Base-by-base conservation (phyloP, 2,113 vertebrate genomes). In the Crotalus horridus region DNA sequence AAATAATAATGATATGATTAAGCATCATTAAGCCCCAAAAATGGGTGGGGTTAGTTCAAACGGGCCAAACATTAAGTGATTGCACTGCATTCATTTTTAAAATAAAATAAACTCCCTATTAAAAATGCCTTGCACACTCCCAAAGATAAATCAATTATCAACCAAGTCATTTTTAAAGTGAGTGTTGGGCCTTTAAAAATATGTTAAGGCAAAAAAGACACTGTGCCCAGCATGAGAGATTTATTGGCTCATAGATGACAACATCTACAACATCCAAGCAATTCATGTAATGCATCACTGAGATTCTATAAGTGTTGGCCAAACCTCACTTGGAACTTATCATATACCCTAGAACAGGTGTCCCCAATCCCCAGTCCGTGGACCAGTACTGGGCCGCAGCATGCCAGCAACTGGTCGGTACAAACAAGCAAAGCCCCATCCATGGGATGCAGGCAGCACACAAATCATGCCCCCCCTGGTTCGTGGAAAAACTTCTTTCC, bases 1-100 rank as follows among this genome's bases (percentile, higher is more conserved):
- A 13, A 48, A 97, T 85, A 96, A 95, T 96, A 96, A 96, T 55
- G 61, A 96, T 97, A 97, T 94, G 91, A 96, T 94, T 96, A 92
- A 87, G 94, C 93, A 92, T 96, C 97, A 97, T 97, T 98, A 97
- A 95, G 93, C 33, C 29, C 91, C 87, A 96, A 55, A 96, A 96
- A 97, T 64, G 61, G 29, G 54, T 96, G 93, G 91, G 96, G 91
- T 90, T 29, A 95, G 89, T 88, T 96, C 91, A 90, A 96, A 96
- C 93, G 56, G 8, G 89, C 95, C 96, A 96, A 91, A 96, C 95
- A 97, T 90, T 89, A 96, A 96, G 95, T 96, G 96, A 97, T 96
- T 95, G 96, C 94, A 95, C 93, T 93, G 29, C 85, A 96, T 90
- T 88, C 96, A 88, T 33, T 8, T 56, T 88, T 33, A 54, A n/a